phyloP scores from a whole-genome alignment of 1,140 invertebrate genomes.

The Lysiphlebus fabarum region DNA sequence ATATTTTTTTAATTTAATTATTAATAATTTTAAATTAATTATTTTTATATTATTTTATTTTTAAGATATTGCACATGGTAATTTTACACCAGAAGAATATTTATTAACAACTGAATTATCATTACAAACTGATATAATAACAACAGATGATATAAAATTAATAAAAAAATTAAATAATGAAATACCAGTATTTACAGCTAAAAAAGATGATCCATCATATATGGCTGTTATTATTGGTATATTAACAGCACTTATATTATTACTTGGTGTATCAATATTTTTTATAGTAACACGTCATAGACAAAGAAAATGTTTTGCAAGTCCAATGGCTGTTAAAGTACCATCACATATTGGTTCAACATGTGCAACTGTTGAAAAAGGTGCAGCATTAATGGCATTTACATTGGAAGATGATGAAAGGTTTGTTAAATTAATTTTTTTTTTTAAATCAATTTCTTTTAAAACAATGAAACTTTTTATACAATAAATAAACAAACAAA shows the following conservation, averaged over 20 bases:
- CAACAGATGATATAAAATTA: conserved; percentile 49
- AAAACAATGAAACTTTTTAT: conserved; percentile 17
- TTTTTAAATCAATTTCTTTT: not conserved
- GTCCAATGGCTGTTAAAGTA: conserved; percentile 67
- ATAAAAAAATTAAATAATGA: conserved; percentile 38
- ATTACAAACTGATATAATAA: conserved; percentile 54
- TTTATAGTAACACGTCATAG: conserved; percentile 74
- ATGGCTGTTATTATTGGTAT: conserved; percentile 81
- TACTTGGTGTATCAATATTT: conserved; percentile 71
- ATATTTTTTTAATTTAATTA: conserved; percentile 1
- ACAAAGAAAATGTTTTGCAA: conserved; percentile 74
- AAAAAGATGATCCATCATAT: conserved; percentile 71
- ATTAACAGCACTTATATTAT: conserved; percentile 72
- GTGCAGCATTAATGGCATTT: conserved; percentile 52
- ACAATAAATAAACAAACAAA: conserved; percentile 9
- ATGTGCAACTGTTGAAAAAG: conserved; percentile 57
- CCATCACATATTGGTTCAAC: conserved; percentile 52
- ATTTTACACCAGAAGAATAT: conserved; percentile 63
- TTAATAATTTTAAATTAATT: not conserved
- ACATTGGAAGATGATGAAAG: conserved; percentile 53
- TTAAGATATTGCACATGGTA: conserved; percentile 68
- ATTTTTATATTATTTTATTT: not conserved
- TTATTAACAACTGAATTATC: conserved; percentile 47
- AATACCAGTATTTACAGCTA: conserved; percentile 64
- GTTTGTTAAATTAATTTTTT: conserved; percentile 30